phyloP scores from a whole-genome alignment of 64 coral and sea anemone species.

The Acropora tenuis region DNA sequence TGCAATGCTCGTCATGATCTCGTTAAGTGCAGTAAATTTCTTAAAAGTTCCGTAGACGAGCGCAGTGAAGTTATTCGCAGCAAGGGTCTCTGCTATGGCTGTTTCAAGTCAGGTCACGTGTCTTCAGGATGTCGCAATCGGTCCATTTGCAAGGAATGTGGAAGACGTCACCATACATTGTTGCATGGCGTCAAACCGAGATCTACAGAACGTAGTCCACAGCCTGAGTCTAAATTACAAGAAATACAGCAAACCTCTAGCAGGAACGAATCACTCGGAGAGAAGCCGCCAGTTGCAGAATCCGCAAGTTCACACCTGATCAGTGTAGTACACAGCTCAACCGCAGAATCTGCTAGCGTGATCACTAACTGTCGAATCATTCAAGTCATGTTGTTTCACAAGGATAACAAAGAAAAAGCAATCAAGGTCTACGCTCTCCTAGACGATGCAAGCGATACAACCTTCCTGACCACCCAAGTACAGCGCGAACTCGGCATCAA shows the following conservation, averaged over 20 bases:
- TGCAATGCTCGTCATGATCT: not conserved
- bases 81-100: conserved; percentile 41
- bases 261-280: not conserved
- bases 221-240: too few relatives aligned
- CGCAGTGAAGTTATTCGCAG: conserved; percentile 18
- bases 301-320: too few relatives aligned
- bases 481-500: conserved; percentile 43
- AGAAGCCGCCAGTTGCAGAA: not conserved
- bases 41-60: conserved; percentile 2
- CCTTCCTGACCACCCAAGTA: conserved; percentile 34
- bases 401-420: conserved; percentile 29
- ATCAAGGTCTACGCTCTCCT: conserved; percentile 66
- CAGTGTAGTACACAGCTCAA: not conserved
- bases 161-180: conserved; percentile 46
- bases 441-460: conserved; percentile 65
- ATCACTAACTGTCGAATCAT: conserved; percentile 46
- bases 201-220: too few relatives aligned
- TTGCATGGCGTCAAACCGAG: too few relatives aligned
- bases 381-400: conserved; percentile 52
- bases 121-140: conserved; percentile 39
- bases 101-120: conserved; percentile 47
- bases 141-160: conserved; percentile 34
- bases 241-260: not conserved
- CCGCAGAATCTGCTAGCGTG: not conserved
- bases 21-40: conserved; percentile 14